Evolutionary conservation across 2,113 vertebrate species (phyloP).

Genomic region (Cynocephalus volans): DNA sequence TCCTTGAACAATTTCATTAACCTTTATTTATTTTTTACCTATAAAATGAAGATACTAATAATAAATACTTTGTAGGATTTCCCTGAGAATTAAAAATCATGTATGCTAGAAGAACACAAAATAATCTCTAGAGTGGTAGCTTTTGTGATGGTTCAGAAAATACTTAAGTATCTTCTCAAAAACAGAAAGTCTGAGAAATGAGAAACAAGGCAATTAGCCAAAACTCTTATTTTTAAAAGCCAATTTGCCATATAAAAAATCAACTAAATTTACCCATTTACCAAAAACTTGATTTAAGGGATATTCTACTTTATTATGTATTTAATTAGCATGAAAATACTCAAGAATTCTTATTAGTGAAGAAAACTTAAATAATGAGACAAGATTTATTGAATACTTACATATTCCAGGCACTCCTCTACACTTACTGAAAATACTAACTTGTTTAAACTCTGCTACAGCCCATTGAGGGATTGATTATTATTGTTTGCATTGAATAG

Average conservation of each 20-base stretch:
- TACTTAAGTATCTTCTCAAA: not conserved
- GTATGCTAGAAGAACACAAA: not conserved
- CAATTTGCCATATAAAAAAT: not conserved
- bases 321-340: not conserved
- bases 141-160: not conserved
- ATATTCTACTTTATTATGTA: not conserved
- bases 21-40: not conserved
- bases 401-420: not conserved
- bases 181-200: not conserved
- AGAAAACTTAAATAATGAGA: not conserved
- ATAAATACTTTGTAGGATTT: not conserved
- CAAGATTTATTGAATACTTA: not conserved
- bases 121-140: not conserved
- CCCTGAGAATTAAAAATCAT: not conserved
- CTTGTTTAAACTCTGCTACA: not conserved
- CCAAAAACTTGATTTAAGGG: not conserved
- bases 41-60: not conserved
- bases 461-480: not conserved
- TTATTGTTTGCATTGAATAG: not conserved
- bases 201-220: not conserved
- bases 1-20: not conserved
- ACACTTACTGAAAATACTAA: not conserved
- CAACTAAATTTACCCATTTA: not conserved
- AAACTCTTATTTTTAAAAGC: constrained; percentile 9
- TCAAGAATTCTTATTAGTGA: not conserved